Base-by-base conservation (phyloP, 2,797 vertebrate genomes). In the Phalanger gymnotis region DNA sequence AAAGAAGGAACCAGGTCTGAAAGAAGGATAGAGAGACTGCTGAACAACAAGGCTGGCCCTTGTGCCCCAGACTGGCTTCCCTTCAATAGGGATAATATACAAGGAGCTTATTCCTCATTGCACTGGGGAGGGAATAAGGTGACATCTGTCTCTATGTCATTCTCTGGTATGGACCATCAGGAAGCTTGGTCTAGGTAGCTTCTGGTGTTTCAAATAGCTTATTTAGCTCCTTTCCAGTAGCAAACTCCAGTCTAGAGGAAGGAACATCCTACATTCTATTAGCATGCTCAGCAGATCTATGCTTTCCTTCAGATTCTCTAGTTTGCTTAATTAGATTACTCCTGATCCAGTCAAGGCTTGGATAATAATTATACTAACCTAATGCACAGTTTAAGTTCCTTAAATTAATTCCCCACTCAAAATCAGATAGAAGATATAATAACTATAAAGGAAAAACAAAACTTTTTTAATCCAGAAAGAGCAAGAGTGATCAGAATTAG, bases 381-480 rank as follows among this genome's bases (percentile, higher is more conserved):
- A 93, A 90, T 47, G 91, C 81, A 87, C 54, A 94, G 92, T 5
- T 54, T 28, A 40, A 91, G 2, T 12, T 91, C 22, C 61, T 66
- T 73, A 93, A 95, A 93, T 92, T 57, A 95, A 94, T 94, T 93
- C 56, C 28, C 14, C 91, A 92, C 2, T 66, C 94, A 94, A 81
- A 40, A 94, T 28, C 94, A 87, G 91, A n/a, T 54, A 6, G 34
- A 66, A 96, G 54, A 61, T 57, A 14, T 5, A 92, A 94, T n/a
- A 90, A 28, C 14, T 53, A 53, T 56, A 93, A 96, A 93, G 22
- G 89, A 92, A 25, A 97, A 95, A 96, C 66, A 96, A 94, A 94
- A 57, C 28, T 14, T 53, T 16, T 54, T 90, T 87, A 87, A 51
- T 5, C 25, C 73, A 87, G 73, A 87, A 51, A 51, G 40, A 87